Base-by-base conservation (phyloP, 2,113 vertebrate genomes). In the Clinocottus analis region DNA sequence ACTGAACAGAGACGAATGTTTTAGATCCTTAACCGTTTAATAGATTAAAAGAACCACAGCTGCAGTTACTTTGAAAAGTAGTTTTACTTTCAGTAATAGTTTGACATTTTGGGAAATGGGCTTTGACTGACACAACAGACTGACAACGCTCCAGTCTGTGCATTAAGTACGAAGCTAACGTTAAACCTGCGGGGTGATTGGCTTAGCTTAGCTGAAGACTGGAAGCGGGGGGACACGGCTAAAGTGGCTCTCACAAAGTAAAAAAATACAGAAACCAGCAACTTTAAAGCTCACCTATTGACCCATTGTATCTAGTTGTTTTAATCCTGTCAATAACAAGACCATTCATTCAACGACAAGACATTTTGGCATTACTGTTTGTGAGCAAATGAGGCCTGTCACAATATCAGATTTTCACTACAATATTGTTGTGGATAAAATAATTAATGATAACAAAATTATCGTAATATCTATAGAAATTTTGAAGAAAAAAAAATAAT, bases 1-100 rank as follows among this genome's bases (percentile, higher is more conserved):
- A 39, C n/a, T 51, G 49, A 64, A 81, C 60, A 81, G 23, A 70
- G 31, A 56, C 49, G 56, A 33, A 14, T 56, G 33, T 62, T 62
- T 75, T 35, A 63, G 45, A 72, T 72, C 47, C 5, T 66, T 55
- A 74, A 49, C 23, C 79, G 68, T 69, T 25, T 47, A n/a, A 27
- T 63, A 60, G 49, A 39, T 53, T 64, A 64, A 72, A 58, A 68
- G 33, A 72, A 64, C 35, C 56, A 62, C 27, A 71, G 67, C 56
- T 7, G 27, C 49, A 61, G 25, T 19, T 59, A 33, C 21, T 43
- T n/a, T 56, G 74, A 56, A 41, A 27, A 13, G 21, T 21, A 35
- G 4, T 45, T 23, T 41, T 27, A 37, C 45, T 65, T 64, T 70
- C 7, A 53, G 51, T 43, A 27, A 63, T 5, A 53, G 19, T 75